These are phyloP conservation scores for Marisa cornuarietis DNA, from an alignment of 1,140 invertebrate genomes.

Conservation along the genomic window DNA sequence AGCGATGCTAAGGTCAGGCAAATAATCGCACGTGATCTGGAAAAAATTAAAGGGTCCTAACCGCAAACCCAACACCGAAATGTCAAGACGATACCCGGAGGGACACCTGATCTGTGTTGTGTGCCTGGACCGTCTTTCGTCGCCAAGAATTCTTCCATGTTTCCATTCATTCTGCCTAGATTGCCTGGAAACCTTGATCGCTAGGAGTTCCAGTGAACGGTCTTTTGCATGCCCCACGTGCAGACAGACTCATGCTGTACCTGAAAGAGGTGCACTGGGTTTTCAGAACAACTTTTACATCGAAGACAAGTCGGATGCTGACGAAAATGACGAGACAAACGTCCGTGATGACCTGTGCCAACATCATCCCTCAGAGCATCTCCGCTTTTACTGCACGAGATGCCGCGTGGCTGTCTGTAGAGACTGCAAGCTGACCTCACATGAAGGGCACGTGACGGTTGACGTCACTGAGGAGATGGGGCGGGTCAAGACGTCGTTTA, in stretches of 20 bases:
- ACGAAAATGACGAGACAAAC: background rate
- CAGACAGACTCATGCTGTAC: background rate
- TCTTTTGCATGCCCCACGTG: conserved; percentile 1
- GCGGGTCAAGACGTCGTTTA: background rate
- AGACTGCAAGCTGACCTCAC: conserved; percentile 4
- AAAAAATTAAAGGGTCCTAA: no score
- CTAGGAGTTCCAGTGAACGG: background rate
- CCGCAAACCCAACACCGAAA: no score
- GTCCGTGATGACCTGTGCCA: background rate
- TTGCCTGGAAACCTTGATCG: conserved; percentile 8
- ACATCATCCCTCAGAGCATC: background rate
- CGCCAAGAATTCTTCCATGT: background rate
- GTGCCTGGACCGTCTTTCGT: background rate
- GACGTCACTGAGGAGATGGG: background rate
- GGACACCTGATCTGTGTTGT: background rate
- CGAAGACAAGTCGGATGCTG: background rate
- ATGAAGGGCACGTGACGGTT: background rate
- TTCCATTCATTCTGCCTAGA: conserved; percentile 2
- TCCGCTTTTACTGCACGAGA: background rate
- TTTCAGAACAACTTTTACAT: conserved; percentile 20
- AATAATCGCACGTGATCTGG: no score
- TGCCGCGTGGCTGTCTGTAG: background rate
- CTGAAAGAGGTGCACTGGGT: background rate
- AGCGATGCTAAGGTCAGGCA: no score
- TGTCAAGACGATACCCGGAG: no score